Base-by-base conservation (phyloP, 2,113 vertebrate species). In the Ctenomys sociabilis region DNA sequence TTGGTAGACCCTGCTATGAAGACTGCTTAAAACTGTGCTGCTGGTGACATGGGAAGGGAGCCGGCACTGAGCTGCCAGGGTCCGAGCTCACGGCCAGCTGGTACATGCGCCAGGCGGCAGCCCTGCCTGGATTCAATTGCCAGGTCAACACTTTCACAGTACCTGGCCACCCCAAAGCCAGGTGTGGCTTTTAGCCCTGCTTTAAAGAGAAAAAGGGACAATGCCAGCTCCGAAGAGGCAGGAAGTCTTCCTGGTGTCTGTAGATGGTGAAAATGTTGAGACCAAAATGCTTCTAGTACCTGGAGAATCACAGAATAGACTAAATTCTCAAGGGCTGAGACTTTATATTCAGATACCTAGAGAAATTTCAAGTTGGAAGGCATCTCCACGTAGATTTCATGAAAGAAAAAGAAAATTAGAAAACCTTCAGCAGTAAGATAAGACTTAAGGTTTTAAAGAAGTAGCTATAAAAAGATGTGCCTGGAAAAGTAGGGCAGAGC, bases 401-500 rank as follows among this genome's bases (percentile, higher is more conserved):
- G 1, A 93, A 88, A 95, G 85, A 85, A 88, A 91, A 86, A 88
- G 52, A 84, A 93, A 96, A 92, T 78, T 94, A 90, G 95, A 96
- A 87, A 85, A 90, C 66, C 95, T 96, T 64, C 70, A 90, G 90
- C 70, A 90, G 52, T 85, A 90, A 85, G 82, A 78, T 35, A 77
- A 96, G 72, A 91, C 89, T 96, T 88, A 66, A 90, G 93, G 88
- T 95, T 97, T 93, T 92, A 37, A 92, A 94, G 85, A 45, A 78
- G 82, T 19, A 77, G 81, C 95, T 97, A 98, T 96, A 96, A 97
- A 96, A 96, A 98, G 97, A 82, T 54, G n/a, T 78, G 77, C 88
- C 93, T 92, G 70, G 28, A 32, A 93, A 98, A 92, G 88, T 83
- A 80, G 97, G 92, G 59, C 96, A 92, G 90, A 66, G 91, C 68